phyloP scores from a whole-genome alignment of 2,797 vertebrate species.

The Lutjanus argentimaculatus region DNA sequence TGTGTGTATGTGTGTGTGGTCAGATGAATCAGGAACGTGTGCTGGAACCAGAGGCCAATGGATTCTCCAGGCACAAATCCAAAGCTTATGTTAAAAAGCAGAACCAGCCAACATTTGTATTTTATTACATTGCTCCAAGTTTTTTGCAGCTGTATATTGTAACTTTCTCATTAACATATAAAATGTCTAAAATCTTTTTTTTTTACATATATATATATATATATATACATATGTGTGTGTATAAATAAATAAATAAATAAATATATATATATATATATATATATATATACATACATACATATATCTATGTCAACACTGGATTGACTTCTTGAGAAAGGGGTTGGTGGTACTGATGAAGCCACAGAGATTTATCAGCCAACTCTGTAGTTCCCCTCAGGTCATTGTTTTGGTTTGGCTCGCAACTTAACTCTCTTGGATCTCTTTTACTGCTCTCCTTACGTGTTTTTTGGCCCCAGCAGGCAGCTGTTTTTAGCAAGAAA shows the following conservation, averaged over 20 bases:
- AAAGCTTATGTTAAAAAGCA: slow-evolving; percentile 38
- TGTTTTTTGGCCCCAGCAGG: not conserved
- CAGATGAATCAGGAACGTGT: slow-evolving; percentile 70
- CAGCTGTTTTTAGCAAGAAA: not conserved
- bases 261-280: too few relatives aligned
- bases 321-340: too few relatives aligned
- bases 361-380: not conserved
- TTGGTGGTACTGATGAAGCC: not conserved
- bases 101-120: slow-evolving; percentile 28
- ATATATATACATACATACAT: too few relatives aligned
- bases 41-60: slow-evolving; percentile 75
- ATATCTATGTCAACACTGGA: not conserved
- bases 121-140: slow-evolving; percentile 6
- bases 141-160: not conserved
- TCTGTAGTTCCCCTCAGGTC: not conserved
- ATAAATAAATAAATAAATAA: too few relatives aligned
- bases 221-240: too few relatives aligned
- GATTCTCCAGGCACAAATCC: slow-evolving; percentile 68
- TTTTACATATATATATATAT: too few relatives aligned
- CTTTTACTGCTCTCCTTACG: not conserved
- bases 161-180: not conserved
- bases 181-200: too few relatives aligned
- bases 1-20: slow-evolving; percentile 55
- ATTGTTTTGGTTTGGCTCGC: not conserved
- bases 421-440: not conserved